Percentiles rank a stretch among this genome's conserved stretches.
Conservation (phyloP, 2,113 vertebrate species). For the Variabilichromis moorii region DNA sequence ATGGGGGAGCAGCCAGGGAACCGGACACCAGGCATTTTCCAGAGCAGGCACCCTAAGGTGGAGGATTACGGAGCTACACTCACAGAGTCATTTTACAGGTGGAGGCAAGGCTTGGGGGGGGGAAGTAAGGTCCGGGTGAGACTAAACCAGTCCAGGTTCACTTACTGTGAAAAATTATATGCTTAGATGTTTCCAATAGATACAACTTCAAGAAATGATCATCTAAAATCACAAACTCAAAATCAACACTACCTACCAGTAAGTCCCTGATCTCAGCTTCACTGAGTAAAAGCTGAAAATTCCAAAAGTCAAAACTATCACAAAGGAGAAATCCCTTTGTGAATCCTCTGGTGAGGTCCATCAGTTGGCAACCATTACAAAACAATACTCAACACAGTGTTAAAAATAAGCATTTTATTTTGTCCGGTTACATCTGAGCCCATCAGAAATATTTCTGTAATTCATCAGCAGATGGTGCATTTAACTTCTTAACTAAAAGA, state of each 20-base stretch:
- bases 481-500: not conserved
- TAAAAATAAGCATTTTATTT: not conserved
- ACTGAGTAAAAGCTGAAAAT: not conserved
- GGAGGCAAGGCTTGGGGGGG: not conserved
- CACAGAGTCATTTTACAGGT: not conserved
- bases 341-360: not conserved
- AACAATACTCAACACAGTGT: not conserved
- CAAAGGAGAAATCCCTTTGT: not conserved
- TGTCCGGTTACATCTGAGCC: not conserved
- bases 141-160: not conserved
- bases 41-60: not conserved
- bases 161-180: not conserved
- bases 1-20: not conserved
- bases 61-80: rapidly evolving
- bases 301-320: not conserved
- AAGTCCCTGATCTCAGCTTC: not conserved
- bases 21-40: not conserved
- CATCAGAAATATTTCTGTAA: not conserved
- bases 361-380: not conserved
- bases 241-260: not conserved
- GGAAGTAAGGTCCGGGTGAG: not conserved
- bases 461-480: not conserved
- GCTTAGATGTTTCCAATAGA: not conserved
- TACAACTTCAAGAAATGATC: not conserved
- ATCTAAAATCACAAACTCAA: not conserved